These are phyloP conservation scores for Schizotus pectinicornis DNA, from an alignment of 2,888 invertebrate species.

Conservation along the genomic window DNA sequence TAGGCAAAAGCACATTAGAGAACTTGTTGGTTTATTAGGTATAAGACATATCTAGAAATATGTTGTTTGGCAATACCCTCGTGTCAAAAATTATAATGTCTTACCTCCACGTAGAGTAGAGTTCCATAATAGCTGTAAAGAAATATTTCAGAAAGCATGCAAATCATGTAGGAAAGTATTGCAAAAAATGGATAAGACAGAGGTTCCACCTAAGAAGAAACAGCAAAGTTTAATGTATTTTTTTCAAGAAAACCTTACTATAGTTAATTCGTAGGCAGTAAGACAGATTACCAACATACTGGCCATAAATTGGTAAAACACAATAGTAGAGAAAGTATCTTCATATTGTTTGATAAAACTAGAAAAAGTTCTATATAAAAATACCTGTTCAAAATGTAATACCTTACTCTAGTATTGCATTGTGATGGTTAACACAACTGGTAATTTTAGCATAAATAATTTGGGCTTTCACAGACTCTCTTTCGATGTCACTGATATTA, in stretches of 20 bases:
- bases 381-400: neutral
- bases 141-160: neutral
- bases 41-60: too few species aligned
- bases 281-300: neutral
- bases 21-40: too few species aligned
- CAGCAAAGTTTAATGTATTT: neutral
- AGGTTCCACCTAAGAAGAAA: neutral
- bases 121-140: neutral
- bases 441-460: neutral
- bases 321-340: neutral
- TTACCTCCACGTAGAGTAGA: neutral
- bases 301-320: neutral
- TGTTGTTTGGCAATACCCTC: too few species aligned
- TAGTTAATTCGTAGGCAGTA: neutral
- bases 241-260: neutral
- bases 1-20: too few species aligned
- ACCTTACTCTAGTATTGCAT: neutral
- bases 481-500: too few species aligned
- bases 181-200: neutral
- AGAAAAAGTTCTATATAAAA: neutral
- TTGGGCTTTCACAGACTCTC: too few species aligned
- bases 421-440: neutral
- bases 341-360: neutral
- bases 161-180: neutral
- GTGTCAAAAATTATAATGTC: neutral